Evolutionary conservation across 2,888 invertebrate genomes (phyloP).

Genomic region (Caenorhabditis sp.): DNA sequence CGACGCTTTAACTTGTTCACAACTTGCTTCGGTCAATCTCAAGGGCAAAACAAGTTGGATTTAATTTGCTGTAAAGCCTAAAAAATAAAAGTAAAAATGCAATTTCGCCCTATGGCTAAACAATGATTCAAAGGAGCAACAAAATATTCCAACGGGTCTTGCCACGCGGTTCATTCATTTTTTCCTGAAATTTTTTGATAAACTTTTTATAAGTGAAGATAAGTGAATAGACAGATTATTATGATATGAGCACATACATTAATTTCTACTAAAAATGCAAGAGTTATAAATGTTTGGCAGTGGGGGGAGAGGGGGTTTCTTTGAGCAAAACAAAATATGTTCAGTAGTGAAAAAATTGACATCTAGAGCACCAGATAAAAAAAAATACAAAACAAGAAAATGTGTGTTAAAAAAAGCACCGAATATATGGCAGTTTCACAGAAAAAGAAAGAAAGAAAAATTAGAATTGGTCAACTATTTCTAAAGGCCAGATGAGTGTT

Average conservation of each 20-base stretch:
- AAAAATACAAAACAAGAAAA: neutral
- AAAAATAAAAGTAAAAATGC: neutral
- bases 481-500: slow-evolving; percentile 18
- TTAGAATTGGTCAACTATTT: neutral
- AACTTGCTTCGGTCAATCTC: neutral
- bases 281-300: too few relatives aligned
- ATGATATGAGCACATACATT: too few relatives aligned
- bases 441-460: neutral
- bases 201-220: too few relatives aligned
- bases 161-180: too few relatives aligned
- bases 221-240: too few relatives aligned
- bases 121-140: too few relatives aligned
- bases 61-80: neutral
- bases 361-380: slow-evolving; percentile 3
- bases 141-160: too few relatives aligned
- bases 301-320: too few relatives aligned
- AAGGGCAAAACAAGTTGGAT: neutral
- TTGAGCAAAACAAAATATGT: too few relatives aligned
- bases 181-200: too few relatives aligned
- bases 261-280: too few relatives aligned
- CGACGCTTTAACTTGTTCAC: neutral
- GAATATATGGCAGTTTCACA: slow-evolving; percentile 8
- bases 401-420: slow-evolving; percentile 5
- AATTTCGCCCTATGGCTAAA: too few relatives aligned
- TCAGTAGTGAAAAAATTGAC: neutral